These are phyloP conservation scores for Aphidoletes aphidimyza DNA, from an alignment of 2,888 invertebrate species.

Conservation along the genomic window DNA sequence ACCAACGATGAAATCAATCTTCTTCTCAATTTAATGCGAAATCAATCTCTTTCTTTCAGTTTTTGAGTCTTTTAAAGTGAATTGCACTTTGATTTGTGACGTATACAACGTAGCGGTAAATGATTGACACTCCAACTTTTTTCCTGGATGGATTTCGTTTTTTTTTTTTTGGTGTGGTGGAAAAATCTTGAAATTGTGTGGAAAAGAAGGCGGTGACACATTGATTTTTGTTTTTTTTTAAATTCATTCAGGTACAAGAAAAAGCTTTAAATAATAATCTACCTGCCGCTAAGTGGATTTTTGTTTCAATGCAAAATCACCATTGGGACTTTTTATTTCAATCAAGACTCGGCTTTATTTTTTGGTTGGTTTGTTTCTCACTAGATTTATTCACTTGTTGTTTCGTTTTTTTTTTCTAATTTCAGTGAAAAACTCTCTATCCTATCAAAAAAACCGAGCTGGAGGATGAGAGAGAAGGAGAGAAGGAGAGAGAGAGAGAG, in stretches of 20 bases:
- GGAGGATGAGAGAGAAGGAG: no score
- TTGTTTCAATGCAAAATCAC: no score
- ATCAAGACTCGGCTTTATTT: no score
- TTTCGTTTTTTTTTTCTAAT: not conserved
- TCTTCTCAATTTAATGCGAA: not conserved
- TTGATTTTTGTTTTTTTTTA: not conserved
- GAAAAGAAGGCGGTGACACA: no score
- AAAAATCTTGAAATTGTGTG: no score
- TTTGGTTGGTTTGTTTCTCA: no score
- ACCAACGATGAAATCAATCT: conserved; percentile 20
- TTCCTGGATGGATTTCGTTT: not conserved
- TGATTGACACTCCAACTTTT: conserved; percentile 3
- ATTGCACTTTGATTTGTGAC: not conserved
- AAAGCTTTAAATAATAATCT: not conserved
- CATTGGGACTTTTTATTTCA: no score
- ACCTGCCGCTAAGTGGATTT: no score
- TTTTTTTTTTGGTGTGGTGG: not conserved
- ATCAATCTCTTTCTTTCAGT: conserved; percentile 8
- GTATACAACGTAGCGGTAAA: conserved; percentile 14
- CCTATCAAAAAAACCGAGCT: no score
- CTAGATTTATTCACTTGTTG: not conserved
- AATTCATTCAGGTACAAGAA: not conserved
- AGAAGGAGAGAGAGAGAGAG: no score
- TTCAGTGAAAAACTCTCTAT: no score
- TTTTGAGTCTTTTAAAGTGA: not conserved